Percentiles rank a stretch among this genome's conserved stretches.
Evolutionary conservation across 1,140 invertebrate species (phyloP).

Genomic region (Brachionus rotundiformis): DNA sequence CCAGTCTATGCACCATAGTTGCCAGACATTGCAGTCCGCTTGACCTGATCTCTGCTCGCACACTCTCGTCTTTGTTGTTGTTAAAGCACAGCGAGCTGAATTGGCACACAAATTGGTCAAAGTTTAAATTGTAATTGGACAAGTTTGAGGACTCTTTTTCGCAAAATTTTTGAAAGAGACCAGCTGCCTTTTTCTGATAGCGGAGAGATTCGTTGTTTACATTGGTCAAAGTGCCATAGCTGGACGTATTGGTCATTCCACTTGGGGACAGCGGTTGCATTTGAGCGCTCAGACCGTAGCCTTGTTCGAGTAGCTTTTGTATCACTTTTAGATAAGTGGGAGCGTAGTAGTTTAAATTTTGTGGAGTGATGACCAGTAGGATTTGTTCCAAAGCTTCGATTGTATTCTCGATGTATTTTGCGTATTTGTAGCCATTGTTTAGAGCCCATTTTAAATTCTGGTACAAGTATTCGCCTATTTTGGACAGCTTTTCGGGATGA

Average conservation of each 20-base stretch:
- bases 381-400: slow-evolving; percentile 41
- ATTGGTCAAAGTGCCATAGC: neutral
- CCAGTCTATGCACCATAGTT: neutral
- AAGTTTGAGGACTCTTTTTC: slow-evolving; percentile 47
- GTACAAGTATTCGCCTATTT: slow-evolving; percentile 52
- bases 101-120: slow-evolving; percentile 46
- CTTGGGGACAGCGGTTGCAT: neutral
- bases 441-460: slow-evolving; percentile 45
- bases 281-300: neutral
- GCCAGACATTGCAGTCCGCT: slow-evolving; percentile 45
- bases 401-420: neutral
- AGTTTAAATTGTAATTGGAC: slow-evolving; percentile 36
- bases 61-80: slow-evolving; percentile 7
- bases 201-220: neutral
- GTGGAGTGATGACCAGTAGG: slow-evolving; percentile 10
- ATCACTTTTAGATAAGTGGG: slow-evolving; percentile 32
- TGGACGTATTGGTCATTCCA: neutral
- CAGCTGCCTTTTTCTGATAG: slow-evolving; percentile 43
- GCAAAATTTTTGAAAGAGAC: slow-evolving; percentile 37
- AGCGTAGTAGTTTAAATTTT: slow-evolving; percentile 46
- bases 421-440: slow-evolving; percentile 18
- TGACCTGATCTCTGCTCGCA: slow-evolving; percentile 1
- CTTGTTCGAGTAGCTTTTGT: slow-evolving; percentile 40
- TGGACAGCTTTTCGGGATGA: slow-evolving; percentile 43
- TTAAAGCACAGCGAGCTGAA: slow-evolving; percentile 48